Conservation (phyloP, 2,797 vertebrate genomes). For the Anguilla obscura region DNA sequence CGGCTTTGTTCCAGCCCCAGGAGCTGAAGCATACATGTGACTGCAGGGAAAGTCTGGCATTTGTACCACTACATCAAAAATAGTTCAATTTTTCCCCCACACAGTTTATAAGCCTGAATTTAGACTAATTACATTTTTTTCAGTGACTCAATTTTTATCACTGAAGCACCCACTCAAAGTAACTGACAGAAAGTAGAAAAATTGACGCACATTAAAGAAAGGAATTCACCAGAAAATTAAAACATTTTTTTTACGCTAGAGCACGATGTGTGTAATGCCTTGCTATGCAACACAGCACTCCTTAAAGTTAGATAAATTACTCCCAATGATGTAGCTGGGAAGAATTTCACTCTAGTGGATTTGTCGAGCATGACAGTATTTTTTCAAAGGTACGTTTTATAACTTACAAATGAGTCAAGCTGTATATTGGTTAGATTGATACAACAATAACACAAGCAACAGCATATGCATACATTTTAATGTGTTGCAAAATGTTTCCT, state of each 20-base stretch:
- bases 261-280: neutral
- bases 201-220: neutral
- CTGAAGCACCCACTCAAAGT: neutral
- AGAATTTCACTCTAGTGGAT: neutral
- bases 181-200: neutral
- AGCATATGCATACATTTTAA: neutral
- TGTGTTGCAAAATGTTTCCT: neutral
- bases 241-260: neutral
- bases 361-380: neutral
- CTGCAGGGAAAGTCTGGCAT: neutral
- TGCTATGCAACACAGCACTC: neutral
- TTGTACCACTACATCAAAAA: neutral
- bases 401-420: neutral
- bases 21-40: neutral
- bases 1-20: slow-evolving; percentile 6
- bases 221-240: neutral
- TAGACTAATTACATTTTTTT: neutral
- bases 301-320: neutral
- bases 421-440: neutral
- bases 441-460: neutral
- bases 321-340: neutral
- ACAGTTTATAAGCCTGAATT: neutral
- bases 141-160: neutral
- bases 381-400: neutral
- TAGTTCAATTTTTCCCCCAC: neutral